Evolutionary conservation across 2,888 invertebrate species (phyloP).

Genomic region (Drosophila neoperkinsi): DNA sequence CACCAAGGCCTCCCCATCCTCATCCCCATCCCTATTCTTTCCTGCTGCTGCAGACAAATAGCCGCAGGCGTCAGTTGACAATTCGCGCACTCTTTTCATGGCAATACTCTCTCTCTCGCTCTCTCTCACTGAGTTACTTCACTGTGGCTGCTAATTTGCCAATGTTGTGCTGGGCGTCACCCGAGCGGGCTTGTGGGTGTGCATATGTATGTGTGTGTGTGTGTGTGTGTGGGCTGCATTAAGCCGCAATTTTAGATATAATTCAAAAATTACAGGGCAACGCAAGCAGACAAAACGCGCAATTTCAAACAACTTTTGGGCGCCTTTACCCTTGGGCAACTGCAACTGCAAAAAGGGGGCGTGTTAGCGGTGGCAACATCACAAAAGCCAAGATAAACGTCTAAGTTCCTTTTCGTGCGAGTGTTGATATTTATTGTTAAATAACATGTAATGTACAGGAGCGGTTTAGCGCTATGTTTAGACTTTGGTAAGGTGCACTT

Average conservation of each 20-base stretch:
- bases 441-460: slow-evolving; percentile 57
- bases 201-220: slow-evolving; percentile 26
- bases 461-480: slow-evolving; percentile 39
- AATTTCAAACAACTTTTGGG: slow-evolving; percentile 52
- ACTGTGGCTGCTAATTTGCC: slow-evolving; percentile 24
- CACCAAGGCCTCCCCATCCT: not conserved
- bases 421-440: slow-evolving; percentile 58
- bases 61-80: slow-evolving; percentile 79
- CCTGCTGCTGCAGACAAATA: slow-evolving; percentile 36
- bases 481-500: not conserved
- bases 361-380: slow-evolving; percentile 17
- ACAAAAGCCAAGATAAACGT: slow-evolving; percentile 70
- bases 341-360: slow-evolving; percentile 26
- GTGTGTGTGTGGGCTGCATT: slow-evolving; percentile 34
- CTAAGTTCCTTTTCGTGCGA: slow-evolving; percentile 56
- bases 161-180: slow-evolving; percentile 22
- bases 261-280: slow-evolving; percentile 82
- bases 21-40: not conserved
- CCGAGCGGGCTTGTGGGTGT: slow-evolving; percentile 12
- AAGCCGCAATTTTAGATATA: slow-evolving; percentile 70
- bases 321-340: slow-evolving; percentile 1
- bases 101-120: not conserved
- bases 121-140: not conserved
- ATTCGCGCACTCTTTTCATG: slow-evolving; percentile 51
- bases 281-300: slow-evolving; percentile 45